These are phyloP conservation scores for Hypothenemus hampei DNA, from an alignment of 1,140 invertebrate genomes.

Conservation along the genomic window DNA sequence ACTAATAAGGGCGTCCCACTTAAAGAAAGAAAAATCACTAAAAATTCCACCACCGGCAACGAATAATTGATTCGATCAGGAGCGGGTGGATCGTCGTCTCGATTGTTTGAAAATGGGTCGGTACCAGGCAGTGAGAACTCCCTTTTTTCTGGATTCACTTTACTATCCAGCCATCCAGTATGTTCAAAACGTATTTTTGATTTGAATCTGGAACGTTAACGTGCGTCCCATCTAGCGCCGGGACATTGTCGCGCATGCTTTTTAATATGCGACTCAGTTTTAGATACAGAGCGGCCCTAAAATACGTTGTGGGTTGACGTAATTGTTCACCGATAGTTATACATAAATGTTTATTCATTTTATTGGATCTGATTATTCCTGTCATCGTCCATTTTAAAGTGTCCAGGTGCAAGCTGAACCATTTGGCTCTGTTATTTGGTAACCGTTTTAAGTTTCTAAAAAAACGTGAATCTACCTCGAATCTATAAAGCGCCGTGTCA, in stretches of 20 bases:
- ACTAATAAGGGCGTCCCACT: slow-evolving; percentile 18
- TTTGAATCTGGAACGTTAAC: slow-evolving; percentile 26
- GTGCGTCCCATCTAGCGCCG: slow-evolving; percentile 26
- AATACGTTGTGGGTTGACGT: too few relatives aligned
- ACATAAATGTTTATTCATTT: background rate
- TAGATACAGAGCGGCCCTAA: slow-evolving; percentile 4
- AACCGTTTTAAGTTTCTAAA: background rate
- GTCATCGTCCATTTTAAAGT: background rate
- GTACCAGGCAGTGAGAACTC: slow-evolving; percentile 36
- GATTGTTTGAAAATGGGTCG: slow-evolving; percentile 20
- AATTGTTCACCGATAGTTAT: too few relatives aligned
- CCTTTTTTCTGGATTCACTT: slow-evolving; percentile 15
- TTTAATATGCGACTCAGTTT: too few relatives aligned
- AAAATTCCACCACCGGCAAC: slow-evolving; percentile 1
- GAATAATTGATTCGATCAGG: background rate
- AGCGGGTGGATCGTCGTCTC: background rate
- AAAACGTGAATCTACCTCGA: background rate
- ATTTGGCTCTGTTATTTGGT: background rate
- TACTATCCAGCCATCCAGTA: slow-evolving; percentile 40
- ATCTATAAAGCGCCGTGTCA: background rate
- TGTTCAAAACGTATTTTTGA: slow-evolving; percentile 25
- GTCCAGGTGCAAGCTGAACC: background rate
- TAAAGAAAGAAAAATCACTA: slow-evolving; percentile 13
- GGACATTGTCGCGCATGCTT: slow-evolving; percentile 30
- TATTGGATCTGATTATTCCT: background rate